Conservation (phyloP, 2,113 vertebrate genomes). For the Vidua macroura region DNA sequence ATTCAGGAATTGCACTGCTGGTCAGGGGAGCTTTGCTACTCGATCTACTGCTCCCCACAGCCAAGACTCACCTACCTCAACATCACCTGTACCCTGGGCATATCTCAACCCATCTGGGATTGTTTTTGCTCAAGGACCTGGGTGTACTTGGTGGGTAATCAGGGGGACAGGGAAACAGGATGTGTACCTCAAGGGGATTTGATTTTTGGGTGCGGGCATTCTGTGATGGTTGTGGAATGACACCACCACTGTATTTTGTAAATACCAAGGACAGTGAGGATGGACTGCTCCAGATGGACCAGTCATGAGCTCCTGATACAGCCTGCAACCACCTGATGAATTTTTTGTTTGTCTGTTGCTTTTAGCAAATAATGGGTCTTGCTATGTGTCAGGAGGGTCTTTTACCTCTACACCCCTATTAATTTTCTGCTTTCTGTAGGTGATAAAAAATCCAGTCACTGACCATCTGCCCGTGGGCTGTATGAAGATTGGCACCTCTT, state of each 20-base stretch:
- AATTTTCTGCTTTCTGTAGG: slow-evolving; percentile 37
- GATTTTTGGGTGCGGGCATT: background rate
- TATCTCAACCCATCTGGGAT: slow-evolving; percentile 72
- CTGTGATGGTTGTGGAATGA: background rate
- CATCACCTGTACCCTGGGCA: slow-evolving; percentile 88
- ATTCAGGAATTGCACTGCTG: slow-evolving; percentile 91
- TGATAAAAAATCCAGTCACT: slow-evolving; percentile 94
- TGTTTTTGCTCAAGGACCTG: background rate
- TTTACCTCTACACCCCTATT: background rate
- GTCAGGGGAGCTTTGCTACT: slow-evolving; percentile 95
- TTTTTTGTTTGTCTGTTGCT: background rate
- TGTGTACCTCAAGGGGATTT: background rate
- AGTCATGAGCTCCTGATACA: background rate
- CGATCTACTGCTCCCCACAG: slow-evolving; percentile 91
- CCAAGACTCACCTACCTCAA: slow-evolving; percentile 94
- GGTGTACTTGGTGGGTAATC: background rate
- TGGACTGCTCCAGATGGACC: background rate
- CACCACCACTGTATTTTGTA: background rate
- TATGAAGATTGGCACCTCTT: slow-evolving; percentile 86
- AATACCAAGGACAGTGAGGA: background rate
- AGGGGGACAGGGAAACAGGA: background rate
- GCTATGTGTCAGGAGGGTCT: background rate
- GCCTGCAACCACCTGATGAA: background rate
- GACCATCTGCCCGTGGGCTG: slow-evolving; percentile 93
- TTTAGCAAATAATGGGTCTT: background rate